These are phyloP conservation scores for Tanytarsus gracilentus DNA, from an alignment of 2,888 invertebrate genomes.

Conservation along the genomic window DNA sequence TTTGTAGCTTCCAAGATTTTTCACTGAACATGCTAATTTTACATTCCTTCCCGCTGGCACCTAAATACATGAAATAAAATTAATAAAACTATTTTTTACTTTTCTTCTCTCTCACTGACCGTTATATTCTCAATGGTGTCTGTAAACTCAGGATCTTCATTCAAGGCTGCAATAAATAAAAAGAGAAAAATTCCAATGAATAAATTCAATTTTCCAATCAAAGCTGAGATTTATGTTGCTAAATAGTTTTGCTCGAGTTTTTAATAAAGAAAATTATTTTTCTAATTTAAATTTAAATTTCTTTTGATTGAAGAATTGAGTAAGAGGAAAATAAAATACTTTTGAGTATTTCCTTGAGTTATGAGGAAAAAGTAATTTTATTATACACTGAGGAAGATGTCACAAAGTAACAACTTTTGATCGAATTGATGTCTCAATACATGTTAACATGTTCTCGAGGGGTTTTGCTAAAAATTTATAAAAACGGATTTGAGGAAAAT, in stretches of 20 bases:
- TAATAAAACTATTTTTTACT: constrained; percentile 35
- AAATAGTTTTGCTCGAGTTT: background rate
- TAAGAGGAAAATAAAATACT: background rate
- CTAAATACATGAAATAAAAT: constrained; percentile 13
- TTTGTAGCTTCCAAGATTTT: constrained; percentile 84
- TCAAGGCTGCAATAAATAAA: constrained; percentile 50
- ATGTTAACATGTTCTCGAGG: too few relatives aligned
- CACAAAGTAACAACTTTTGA: constrained; percentile 17
- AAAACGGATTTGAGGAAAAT: too few relatives aligned
- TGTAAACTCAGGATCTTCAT: constrained; percentile 82
- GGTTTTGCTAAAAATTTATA: too few relatives aligned
- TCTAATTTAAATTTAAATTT: background rate
- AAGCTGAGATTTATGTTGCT: too few relatives aligned
- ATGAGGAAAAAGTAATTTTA: background rate
- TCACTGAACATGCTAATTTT: constrained; percentile 81
- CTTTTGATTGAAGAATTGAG: too few relatives aligned
- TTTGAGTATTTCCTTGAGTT: background rate
- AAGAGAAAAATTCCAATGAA: constrained; percentile 12
- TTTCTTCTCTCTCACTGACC: constrained; percentile 59
- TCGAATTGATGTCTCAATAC: constrained; percentile 18
- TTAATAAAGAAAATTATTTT: background rate
- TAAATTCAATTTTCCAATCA: constrained; percentile 7
- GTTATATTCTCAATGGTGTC: constrained; percentile 87
- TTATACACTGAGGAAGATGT: too few relatives aligned
- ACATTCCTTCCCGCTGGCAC: constrained; percentile 71